Percentiles rank a stretch among this genome's conserved stretches.
phyloP scores from a whole-genome alignment of 2,797 vertebrate species.

The Notolabrus celidotus region DNA sequence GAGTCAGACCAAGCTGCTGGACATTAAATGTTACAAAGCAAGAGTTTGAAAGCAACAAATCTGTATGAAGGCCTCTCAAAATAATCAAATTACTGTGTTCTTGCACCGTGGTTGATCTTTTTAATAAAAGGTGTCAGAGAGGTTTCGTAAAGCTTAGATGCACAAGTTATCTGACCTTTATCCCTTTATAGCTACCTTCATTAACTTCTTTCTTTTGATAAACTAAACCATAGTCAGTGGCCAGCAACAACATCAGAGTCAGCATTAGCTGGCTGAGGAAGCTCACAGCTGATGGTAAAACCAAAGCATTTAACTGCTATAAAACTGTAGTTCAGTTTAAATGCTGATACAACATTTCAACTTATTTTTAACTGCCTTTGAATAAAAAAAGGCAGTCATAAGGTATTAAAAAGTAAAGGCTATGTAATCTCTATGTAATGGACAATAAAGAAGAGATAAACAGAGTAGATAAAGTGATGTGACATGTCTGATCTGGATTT shows the following conservation, averaged over 20 bases:
- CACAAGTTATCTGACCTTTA: no score
- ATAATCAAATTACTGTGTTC: not conserved
- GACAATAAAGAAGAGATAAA: no score
- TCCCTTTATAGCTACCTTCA: no score
- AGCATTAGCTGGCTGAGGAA: slow-evolving; percentile 59
- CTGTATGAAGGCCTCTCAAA: not conserved
- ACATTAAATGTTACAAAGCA: slow-evolving; percentile 32
- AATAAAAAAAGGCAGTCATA: no score
- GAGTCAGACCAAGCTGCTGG: slow-evolving; percentile 3
- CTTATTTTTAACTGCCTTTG: no score
- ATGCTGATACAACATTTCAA: no score
- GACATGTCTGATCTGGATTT: no score
- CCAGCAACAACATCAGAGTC: slow-evolving; percentile 66
- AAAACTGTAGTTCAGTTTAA: not conserved
- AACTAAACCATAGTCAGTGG: not conserved
- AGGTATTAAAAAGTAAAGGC: no score
- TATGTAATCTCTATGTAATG: no score
- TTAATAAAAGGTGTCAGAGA: slow-evolving; percentile 1
- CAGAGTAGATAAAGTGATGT: no score
- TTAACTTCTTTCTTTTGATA: not conserved
- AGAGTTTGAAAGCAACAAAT: slow-evolving; percentile 31
- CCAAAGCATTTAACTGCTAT: not conserved
- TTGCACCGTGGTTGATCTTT: not conserved
- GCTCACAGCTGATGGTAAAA: slow-evolving; percentile 56
- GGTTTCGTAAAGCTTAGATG: no score